phyloP scores from a whole-genome alignment of 2,113 vertebrate genomes.

The Ahaetulla prasina region DNA sequence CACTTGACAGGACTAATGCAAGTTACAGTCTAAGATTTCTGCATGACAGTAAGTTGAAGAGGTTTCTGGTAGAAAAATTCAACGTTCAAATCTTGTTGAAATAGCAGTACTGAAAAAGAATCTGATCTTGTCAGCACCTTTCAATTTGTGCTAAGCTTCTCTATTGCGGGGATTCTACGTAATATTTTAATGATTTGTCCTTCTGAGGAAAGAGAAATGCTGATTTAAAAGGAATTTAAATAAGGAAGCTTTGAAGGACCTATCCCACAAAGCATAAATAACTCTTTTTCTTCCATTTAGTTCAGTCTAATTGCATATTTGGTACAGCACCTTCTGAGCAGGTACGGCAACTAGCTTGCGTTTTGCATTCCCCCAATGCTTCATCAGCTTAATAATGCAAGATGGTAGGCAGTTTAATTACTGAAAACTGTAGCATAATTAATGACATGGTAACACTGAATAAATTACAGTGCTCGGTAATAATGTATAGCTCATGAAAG shows the following conservation, averaged over 20 bases:
- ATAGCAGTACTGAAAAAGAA: neutral
- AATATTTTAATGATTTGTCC: neutral
- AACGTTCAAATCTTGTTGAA: neutral
- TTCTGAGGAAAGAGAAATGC: neutral
- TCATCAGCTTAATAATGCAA: slow-evolving; percentile 27
- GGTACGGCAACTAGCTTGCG: neutral
- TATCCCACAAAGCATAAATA: neutral
- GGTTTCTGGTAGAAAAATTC: neutral
- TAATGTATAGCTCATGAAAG: slow-evolving; percentile 5
- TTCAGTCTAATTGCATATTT: slow-evolving; percentile 11
- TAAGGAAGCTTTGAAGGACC: neutral
- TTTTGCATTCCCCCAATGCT: neutral
- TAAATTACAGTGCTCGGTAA: slow-evolving; percentile 17
- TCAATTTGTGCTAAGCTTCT: neutral
- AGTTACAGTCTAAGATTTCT: neutral
- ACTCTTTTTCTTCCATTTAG: neutral
- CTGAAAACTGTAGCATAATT: slow-evolving; percentile 39
- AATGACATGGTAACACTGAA: slow-evolving; percentile 19
- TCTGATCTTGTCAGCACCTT: neutral
- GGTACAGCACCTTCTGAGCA: slow-evolving; percentile 2
- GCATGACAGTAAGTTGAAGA: neutral
- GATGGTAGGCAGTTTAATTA: slow-evolving; percentile 30
- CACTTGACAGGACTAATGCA: neutral
- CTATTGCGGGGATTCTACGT: neutral
- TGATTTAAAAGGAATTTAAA: neutral